Evolutionary conservation across 2,113 vertebrate genomes (phyloP).

Genomic region (Protomyctophum bolini): DNA sequence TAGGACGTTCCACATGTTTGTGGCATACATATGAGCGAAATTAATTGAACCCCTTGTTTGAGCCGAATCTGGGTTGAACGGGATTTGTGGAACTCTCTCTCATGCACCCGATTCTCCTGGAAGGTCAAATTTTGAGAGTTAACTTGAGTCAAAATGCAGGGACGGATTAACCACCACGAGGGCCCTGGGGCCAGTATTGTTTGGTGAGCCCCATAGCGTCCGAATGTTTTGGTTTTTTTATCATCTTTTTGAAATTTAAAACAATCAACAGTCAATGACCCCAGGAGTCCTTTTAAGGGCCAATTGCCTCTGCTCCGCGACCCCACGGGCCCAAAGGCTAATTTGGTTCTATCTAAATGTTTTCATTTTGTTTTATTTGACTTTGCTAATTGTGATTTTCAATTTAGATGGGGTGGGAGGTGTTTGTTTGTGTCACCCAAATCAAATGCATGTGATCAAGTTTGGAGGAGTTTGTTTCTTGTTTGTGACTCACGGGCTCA

Average conservation of each 20-base stretch:
- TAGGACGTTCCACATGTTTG: too few species aligned
- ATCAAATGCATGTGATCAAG: slow-evolving; percentile 62
- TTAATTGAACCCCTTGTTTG: slow-evolving; percentile 60
- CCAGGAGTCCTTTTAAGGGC: too few species aligned
- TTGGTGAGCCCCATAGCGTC: too few species aligned
- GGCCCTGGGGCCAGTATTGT: too few species aligned
- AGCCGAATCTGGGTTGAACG: slow-evolving; percentile 59
- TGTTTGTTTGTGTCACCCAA: slow-evolving; percentile 51
- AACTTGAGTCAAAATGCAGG: slow-evolving; percentile 14
- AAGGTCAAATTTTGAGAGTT: neutral
- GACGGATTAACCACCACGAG: too few species aligned
- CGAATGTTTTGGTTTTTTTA: too few species aligned
- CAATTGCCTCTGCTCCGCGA: too few species aligned
- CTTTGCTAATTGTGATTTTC: slow-evolving; percentile 39
- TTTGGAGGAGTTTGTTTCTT: slow-evolving; percentile 52
- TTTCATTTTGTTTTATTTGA: slow-evolving; percentile 34
- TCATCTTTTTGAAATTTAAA: too few species aligned
- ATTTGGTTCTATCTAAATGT: slow-evolving; percentile 32
- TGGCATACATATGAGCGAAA: too few species aligned
- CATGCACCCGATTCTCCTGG: slow-evolving; percentile 26
- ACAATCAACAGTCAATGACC: too few species aligned
- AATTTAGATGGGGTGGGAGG: slow-evolving; percentile 29
- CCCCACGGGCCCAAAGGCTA: too few species aligned
- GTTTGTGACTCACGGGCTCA: slow-evolving; percentile 74
- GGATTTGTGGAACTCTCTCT: too few species aligned